A percentile compares a stretch with the other conserved stretches of the same genome.
phyloP scores from a whole-genome alignment of 2,888 invertebrate genomes.

The Ischnura elegans region DNA sequence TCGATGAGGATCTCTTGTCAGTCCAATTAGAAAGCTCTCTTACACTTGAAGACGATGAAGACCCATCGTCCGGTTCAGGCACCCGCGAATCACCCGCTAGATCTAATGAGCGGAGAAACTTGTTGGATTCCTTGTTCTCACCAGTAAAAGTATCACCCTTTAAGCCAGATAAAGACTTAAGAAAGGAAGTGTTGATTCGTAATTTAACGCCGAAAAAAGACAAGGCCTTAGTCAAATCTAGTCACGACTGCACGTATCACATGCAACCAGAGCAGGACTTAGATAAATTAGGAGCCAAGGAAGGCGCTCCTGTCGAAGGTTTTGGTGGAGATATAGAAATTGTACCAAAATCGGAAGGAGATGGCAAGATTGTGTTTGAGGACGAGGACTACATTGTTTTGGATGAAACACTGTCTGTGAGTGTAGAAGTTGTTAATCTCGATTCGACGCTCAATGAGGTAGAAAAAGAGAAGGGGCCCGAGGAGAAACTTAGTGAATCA shows the following conservation, averaged over 20 bases:
- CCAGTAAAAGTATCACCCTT: background rate
- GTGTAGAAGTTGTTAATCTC: background rate
- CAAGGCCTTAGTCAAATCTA: background rate
- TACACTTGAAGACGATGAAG: slow-evolving; percentile 19
- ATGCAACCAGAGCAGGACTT: background rate
- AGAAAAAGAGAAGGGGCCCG: background rate
- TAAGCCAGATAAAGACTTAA: slow-evolving; percentile 9
- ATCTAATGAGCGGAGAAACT: background rate
- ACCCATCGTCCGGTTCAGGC: background rate
- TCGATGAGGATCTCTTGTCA: slow-evolving; percentile 44
- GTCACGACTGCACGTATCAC: background rate
- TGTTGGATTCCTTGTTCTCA: background rate
- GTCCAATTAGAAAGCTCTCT: slow-evolving; percentile 46
- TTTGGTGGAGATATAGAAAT: background rate
- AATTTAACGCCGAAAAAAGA: background rate
- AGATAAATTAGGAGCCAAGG: background rate
- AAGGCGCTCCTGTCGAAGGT: background rate
- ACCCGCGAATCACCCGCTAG: background rate
- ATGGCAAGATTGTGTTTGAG: background rate
- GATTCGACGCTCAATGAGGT: background rate
- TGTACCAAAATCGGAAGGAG: background rate
- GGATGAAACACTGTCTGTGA: background rate
- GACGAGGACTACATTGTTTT: background rate
- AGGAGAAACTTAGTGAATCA: background rate
- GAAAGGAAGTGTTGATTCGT: slow-evolving; percentile 50